Conservation (phyloP, 2,888 invertebrate genomes). For the Argyra leucocephala region DNA sequence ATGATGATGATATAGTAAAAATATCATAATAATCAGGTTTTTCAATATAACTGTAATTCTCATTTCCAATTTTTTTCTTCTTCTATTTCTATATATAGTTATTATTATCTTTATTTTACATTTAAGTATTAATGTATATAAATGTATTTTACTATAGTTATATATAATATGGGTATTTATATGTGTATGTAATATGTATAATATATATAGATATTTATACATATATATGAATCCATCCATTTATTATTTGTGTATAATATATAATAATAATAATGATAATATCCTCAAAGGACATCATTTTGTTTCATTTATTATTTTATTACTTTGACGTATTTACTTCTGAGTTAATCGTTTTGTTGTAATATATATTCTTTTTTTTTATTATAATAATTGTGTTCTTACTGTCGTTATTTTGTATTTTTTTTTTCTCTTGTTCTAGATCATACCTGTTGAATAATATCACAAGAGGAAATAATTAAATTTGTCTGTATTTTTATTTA, state of each 20-base stretch:
- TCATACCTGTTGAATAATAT: conserved; percentile 1
- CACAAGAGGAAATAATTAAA: background rate
- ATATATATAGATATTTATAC: background rate
- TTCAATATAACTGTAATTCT: no score
- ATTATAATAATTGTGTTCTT: no score
- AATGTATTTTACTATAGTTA: no score
- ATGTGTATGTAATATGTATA: no score
- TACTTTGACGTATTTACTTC: conserved; percentile 1
- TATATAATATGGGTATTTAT: no score
- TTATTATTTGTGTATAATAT: background rate
- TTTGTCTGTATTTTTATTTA: background rate
- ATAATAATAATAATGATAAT: background rate
- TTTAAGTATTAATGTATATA: no score
- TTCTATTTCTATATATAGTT: background rate
- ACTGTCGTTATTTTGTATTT: no score
- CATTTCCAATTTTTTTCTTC: background rate
- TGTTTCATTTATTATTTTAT: conserved; percentile 6
- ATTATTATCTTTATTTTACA: background rate
- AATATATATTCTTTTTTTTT: no score
- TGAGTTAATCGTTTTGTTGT: conserved; percentile 1
- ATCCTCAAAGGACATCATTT: conserved; percentile 4
- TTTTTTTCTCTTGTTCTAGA: no score
- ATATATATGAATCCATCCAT: no score
- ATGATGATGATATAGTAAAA: no score
- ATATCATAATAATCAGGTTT: no score